Evolutionary conservation across 1,140 invertebrate species (phyloP).

Genomic region (Aphelinus certus): DNA sequence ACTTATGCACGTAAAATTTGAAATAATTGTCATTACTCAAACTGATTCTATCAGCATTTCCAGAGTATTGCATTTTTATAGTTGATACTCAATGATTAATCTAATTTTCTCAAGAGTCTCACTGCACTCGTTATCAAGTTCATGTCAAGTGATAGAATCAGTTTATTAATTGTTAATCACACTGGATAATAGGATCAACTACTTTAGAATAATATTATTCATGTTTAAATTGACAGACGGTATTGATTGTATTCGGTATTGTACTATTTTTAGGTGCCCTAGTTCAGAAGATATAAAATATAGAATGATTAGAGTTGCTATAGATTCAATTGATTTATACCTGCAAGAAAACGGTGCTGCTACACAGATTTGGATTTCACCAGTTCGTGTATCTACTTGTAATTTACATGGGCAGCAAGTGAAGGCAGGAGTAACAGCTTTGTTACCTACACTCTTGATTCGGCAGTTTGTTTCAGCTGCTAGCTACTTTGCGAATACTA

Average conservation of each 20-base stretch:
- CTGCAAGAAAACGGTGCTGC: constrained; percentile 89
- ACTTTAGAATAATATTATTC: too few relatives aligned
- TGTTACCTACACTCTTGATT: constrained; percentile 82
- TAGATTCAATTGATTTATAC: constrained; percentile 92
- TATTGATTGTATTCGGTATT: not conserved
- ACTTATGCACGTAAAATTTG: too few relatives aligned
- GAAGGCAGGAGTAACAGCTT: constrained; percentile 87
- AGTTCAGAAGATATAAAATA: constrained; percentile 94
- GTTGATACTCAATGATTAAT: too few relatives aligned
- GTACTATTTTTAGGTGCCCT: constrained; percentile 71
- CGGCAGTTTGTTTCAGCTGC: constrained; percentile 75
- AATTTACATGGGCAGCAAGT: constrained; percentile 93
- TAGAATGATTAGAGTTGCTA: constrained; percentile 87
- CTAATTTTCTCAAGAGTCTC: too few relatives aligned
- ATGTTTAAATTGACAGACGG: too few relatives aligned
- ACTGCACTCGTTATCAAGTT: not conserved
- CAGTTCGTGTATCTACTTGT: constrained; percentile 88
- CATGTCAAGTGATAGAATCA: not conserved
- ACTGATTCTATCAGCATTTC: too few relatives aligned
- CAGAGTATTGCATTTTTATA: too few relatives aligned
- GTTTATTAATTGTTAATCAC: not conserved
- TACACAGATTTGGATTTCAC: constrained; percentile 87
- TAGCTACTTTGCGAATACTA: constrained; percentile 61
- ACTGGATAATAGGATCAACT: too few relatives aligned
- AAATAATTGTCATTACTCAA: not conserved